Evolutionary conservation across 2,797 vertebrate species (phyloP).

Genomic region (Pipistrellus nathusii): DNA sequence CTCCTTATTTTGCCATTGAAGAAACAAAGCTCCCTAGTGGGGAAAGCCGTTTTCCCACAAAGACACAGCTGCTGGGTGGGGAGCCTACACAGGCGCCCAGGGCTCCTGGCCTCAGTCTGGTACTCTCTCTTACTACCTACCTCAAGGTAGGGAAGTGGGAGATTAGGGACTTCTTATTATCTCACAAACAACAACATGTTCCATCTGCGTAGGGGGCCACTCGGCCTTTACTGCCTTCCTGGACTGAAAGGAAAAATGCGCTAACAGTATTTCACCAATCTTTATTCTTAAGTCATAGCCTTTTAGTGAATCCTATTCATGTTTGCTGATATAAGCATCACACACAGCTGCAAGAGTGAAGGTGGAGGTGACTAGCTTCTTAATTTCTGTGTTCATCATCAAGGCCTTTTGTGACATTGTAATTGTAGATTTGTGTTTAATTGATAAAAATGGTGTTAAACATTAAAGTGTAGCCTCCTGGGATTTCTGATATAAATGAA

Average conservation of each 20-base stretch:
- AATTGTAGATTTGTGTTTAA: conserved; percentile 10
- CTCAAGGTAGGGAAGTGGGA: background rate
- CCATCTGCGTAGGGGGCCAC: background rate
- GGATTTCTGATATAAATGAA: conserved; percentile 53
- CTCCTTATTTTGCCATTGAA: background rate
- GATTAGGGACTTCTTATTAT: background rate
- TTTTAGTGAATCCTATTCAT: rapidly evolving
- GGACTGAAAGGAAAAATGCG: background rate
- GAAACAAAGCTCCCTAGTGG: background rate
- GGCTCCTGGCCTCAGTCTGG: background rate
- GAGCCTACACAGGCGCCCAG: background rate
- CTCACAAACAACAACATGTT: background rate
- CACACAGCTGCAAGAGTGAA: background rate
- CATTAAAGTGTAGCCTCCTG: background rate
- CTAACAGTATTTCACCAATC: rapidly evolving
- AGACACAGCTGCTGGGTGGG: no score
- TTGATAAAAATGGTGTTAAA: conserved; percentile 22
- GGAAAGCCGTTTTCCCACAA: background rate
- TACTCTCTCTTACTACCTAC: background rate
- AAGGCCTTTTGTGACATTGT: background rate
- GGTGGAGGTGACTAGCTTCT: background rate
- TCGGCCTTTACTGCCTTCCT: background rate
- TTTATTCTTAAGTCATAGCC: background rate
- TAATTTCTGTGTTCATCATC: background rate
- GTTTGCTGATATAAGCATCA: rapidly evolving